Evolutionary conservation across 2,113 vertebrate genomes (phyloP), one percentile per base, ranked within the genome.

Genomic region (Phalacrocorax brasilianus): DNA sequence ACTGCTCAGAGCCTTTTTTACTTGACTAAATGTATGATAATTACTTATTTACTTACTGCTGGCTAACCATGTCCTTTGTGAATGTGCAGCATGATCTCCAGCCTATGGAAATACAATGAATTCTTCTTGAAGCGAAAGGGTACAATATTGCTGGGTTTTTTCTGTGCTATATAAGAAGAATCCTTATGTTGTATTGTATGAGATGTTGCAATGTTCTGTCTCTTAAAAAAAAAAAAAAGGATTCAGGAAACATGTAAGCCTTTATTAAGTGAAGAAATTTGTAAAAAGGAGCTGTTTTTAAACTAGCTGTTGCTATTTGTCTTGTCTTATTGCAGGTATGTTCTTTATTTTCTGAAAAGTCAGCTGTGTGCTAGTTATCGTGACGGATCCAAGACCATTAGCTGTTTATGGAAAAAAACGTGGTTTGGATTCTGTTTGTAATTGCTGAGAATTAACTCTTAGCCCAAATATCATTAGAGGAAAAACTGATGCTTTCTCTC

Each of bases 361-460:
- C 65, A 35, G 73, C 80, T 61, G 44, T 52, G 30, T 85, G 35
- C 49, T 81, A 21, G 73, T 72, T 72, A 23, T 2, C 26, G 19
- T 18, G 40, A 79, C 56, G 75, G 76, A 49, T 94, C 70, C 84
- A 78, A 85, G 84, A 45, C 59, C 40, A 45, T 91, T 68, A 91
- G 89, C 87, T 93, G 73, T 79, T 93, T n/a, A 68, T 85, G 94
- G 89, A 93, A 95, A 96, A 42, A 95, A 91, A 95, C 49, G 74
- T 65, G 70, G 47, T 68, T 89, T 79, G 77, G 81, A 47, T 94
- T 96, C 91, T 82, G 81, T 8, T 81, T 94, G 89, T 94, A 88
- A 89, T 93, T 91, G 94, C 49, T 75, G 61, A 56, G 89, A 91
- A 91, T 91, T 85, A 91, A 68, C 73, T 95, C 33, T 82, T 91